Evolutionary conservation across 2,113 vertebrate species (phyloP).

Genomic region (Prolemur simus): DNA sequence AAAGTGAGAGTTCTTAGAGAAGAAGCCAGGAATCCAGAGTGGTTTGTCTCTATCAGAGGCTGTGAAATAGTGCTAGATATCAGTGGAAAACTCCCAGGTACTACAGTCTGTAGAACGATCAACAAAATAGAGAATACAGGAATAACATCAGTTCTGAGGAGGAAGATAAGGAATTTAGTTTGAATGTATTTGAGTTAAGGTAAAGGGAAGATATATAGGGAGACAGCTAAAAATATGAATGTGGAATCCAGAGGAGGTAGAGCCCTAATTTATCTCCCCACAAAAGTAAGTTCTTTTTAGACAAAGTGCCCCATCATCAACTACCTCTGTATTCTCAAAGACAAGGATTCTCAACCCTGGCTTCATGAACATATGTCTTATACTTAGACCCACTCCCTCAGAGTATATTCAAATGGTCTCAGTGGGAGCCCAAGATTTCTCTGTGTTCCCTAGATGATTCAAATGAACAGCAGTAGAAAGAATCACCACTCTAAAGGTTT

Average conservation of each 20-base stretch:
- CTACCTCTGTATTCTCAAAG: not conserved
- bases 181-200: not conserved
- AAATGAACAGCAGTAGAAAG: not conserved
- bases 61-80: not conserved
- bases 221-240: not conserved
- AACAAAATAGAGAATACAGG: not conserved
- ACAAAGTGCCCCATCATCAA: not conserved
- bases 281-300: not conserved
- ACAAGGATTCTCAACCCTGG: not conserved
- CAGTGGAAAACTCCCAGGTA: not conserved
- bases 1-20: not conserved
- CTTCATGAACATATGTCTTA: not conserved
- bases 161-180: not conserved
- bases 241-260: too few species aligned
- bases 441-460: not conserved
- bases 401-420: not conserved
- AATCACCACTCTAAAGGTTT: not conserved
- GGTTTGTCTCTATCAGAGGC: not conserved
- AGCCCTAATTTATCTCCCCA: not conserved
- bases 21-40: not conserved
- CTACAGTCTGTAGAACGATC: too few species aligned
- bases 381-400: not conserved
- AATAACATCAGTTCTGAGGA: too few species aligned
- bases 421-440: accelerated
- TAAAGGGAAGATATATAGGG: not conserved